Evolutionary conservation across 2,113 vertebrate genomes (phyloP), one percentile per base, ranked within the genome.

Genomic region (Xenopus laevis): DNA sequence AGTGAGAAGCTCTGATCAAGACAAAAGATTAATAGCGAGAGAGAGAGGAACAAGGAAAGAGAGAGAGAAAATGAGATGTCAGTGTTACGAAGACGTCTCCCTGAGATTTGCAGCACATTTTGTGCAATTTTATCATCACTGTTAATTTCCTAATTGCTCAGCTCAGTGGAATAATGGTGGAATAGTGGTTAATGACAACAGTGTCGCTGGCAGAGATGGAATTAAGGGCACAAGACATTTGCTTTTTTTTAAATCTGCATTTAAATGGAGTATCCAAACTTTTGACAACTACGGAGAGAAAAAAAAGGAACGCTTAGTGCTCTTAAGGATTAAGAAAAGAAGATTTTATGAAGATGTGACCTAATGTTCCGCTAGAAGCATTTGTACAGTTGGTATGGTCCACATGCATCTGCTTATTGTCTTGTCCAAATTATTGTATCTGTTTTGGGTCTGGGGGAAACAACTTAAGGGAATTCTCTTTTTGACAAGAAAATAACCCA

Each of bases 131-230:
- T 63, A 57, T 70, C 66, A 77, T 45, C 67, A 57, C 47, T 70
- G 50, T 46, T 70, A 64, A 77, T 77, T 70, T 53, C 40, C 74
- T 77, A 64, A 77, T 77, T 69, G 65, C 59, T 69, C 66, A 23
- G 66, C 67, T 59, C 57, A 53, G n/a, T 44, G 74, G 66, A 70
- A 70, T n/a, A n/a, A n/a, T n/a, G n/a, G n/a, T n/a, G n/a, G n/a
- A n/a, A n/a, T n/a, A n/a, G n/a, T 58, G 50, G 60, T 70, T 77
- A 63, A 69, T 77, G 67, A 53, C 30, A 30, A 64, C 45, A 60
- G 44, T 10, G 15, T 11, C 21, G 13, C 12, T 21, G 50, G 10
- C 16, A 23, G 55, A 12, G 16, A 60, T 50, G 13, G 23, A 50
- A 60, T 61, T 21, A 17, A 21, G 60, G 27, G 20, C 47, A 13